Base-by-base conservation (phyloP, 2,797 vertebrate species). In the Sebastes ruberrimus region DNA sequence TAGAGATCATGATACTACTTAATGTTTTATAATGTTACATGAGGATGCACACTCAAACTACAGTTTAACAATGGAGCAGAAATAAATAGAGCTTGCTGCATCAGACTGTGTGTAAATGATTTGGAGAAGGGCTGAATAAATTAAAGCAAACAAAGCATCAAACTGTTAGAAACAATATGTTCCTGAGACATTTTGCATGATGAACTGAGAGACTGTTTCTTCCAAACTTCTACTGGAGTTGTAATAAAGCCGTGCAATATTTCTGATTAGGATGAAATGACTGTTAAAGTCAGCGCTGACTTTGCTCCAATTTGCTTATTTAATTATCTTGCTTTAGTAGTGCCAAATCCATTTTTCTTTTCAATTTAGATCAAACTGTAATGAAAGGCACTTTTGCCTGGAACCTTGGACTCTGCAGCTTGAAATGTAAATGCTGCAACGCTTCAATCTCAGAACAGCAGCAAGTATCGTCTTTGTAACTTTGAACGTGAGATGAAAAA, bases 71-170 rank as follows among this genome's bases (percentile, higher is more conserved):
- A 59, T 64, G 61, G 32, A 59, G 38, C 20, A 59, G 46, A 74
- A 76, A 72, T 78, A 66, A 78, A 82, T 3, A 63, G 55, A 25
- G 13, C 61, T 11, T 74, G 65, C 22, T 76, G 71, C 25, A 62
- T 57, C 28, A 57, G 13, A 52, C 4, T 85, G 67, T 76, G 46
- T 84, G 32, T 22, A 74, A 49, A 14, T 65, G 42, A 82, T 81
- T 71, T 83, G 66, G 53, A 77, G 57, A 76, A 55, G 63, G 27
- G 23, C 22, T 82, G 59, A 67, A 85, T 77, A 76, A 82, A 86
- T 80, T 33, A 74, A 69, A 61, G 20, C 7, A 6, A 81, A 80
- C 25, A 80, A 84, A 78, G 13, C 67, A 67, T 30, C 28, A 35
- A 78, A 30, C 82, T 64, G 74, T 72, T 60, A 11, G 9, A 71